Percentiles rank a stretch among this genome's conserved stretches.
Conservation (phyloP, 2,888 invertebrate genomes). For the Zygothrica quintamaculata region DNA sequence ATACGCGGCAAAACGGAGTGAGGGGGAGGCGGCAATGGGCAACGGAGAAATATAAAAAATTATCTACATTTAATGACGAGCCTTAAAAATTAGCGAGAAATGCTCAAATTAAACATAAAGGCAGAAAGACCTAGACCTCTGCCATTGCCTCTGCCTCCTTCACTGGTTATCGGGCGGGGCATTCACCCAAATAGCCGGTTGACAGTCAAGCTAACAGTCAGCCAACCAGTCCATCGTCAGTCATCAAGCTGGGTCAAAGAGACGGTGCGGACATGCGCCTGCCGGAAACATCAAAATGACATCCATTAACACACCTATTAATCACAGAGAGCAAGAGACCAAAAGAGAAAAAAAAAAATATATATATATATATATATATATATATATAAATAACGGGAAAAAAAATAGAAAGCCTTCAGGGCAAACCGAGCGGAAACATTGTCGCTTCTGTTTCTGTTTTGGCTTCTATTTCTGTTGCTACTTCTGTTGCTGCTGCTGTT, state of each 20-base stretch:
- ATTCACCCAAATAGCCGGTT: neutral
- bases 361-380: too few species aligned
- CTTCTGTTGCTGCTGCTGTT: slow-evolving; percentile 30
- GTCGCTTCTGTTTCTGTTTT: slow-evolving; percentile 24
- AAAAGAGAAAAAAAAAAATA: slow-evolving; percentile 13
- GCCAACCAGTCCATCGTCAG: neutral
- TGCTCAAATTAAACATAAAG: slow-evolving; percentile 79
- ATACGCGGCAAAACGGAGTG: too few species aligned
- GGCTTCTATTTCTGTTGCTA: neutral
- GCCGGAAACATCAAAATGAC: slow-evolving; percentile 82
- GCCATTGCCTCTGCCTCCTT: too few species aligned
- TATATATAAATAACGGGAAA: neutral
- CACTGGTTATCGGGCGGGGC: too few species aligned
- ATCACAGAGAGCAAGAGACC: slow-evolving; percentile 66
- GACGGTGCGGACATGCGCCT: slow-evolving; percentile 66
- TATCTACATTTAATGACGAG: slow-evolving; percentile 80
- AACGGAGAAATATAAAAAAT: slow-evolving; percentile 70
- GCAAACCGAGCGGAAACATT: slow-evolving; percentile 43
- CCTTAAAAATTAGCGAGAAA: slow-evolving; percentile 80
- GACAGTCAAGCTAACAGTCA: neutral
- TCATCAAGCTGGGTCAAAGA: slow-evolving; percentile 6
- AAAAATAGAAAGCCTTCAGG: slow-evolving; percentile 33
- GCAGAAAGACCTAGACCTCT: slow-evolving; percentile 27
- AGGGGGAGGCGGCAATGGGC: slow-evolving; percentile 48
- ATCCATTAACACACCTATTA: slow-evolving; percentile 84